Conservation (phyloP, 2,113 vertebrate genomes). For the Alligator mississippiensis region DNA sequence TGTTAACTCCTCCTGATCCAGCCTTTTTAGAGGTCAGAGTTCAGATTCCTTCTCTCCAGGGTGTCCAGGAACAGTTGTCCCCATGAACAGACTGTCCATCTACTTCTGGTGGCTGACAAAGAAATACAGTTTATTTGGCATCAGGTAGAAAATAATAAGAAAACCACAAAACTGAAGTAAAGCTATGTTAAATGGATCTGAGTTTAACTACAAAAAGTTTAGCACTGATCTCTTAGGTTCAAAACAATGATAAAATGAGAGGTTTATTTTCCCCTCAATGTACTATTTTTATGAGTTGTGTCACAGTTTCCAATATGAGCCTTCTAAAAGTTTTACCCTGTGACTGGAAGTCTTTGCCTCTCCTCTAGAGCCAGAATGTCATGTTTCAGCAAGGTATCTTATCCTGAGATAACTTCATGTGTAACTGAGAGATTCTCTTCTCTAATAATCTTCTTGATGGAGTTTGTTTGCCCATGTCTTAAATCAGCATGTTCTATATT, state of each 20-base stretch:
- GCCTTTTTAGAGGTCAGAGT: background rate
- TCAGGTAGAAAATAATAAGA: background rate
- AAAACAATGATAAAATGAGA: background rate
- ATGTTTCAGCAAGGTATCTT: background rate
- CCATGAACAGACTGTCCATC: background rate
- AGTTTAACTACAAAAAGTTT: background rate
- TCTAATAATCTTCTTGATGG: background rate
- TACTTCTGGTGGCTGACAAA: background rate
- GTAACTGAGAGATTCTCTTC: background rate
- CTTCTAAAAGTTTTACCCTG: background rate
- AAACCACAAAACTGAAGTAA: background rate
- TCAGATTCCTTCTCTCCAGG: background rate
- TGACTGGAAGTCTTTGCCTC: background rate
- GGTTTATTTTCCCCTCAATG: background rate
- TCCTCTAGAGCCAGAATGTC: accelerated
- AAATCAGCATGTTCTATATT: background rate
- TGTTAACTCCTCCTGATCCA: background rate
- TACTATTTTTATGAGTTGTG: background rate
- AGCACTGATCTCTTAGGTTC: background rate
- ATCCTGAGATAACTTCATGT: background rate
- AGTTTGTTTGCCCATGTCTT: background rate
- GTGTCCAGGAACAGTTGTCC: background rate
- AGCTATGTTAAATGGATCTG: background rate
- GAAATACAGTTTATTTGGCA: background rate
- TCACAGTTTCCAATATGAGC: background rate